A percentile compares a stretch with the other conserved stretches of the same genome.
phyloP scores from a whole-genome alignment of 1,140 invertebrate genomes.

The Danaus melanippus region DNA sequence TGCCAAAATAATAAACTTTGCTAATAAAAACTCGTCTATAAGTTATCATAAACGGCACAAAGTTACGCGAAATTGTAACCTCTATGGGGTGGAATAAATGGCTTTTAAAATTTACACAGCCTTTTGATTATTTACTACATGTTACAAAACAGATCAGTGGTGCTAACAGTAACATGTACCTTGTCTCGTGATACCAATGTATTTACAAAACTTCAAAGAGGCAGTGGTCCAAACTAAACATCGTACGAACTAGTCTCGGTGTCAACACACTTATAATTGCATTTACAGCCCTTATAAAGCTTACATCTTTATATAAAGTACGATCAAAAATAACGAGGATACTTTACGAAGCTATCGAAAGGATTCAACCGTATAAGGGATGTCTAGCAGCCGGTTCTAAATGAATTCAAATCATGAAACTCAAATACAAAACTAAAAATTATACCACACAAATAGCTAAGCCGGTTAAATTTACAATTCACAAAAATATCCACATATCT shows the following conservation, averaged over 20 bases:
- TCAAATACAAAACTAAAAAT: too few relatives aligned
- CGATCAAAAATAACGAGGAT: neutral
- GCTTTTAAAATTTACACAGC: constrained; percentile 67
- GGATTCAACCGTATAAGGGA: neutral
- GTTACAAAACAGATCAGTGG: constrained; percentile 67
- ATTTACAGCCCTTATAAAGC: constrained; percentile 5
- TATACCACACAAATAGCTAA: too few relatives aligned
- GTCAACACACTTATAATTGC: too few relatives aligned
- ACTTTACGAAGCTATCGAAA: neutral
- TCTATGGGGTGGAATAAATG: constrained; percentile 41
- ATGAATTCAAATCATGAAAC: too few relatives aligned
- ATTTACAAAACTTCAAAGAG: constrained; percentile 57
- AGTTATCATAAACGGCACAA: neutral
- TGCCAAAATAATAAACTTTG: constrained; percentile 1
- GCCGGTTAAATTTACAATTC: too few relatives aligned
- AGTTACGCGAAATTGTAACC: constrained; percentile 10
- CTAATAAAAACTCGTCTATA: neutral
- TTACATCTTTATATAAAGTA: constrained; percentile 2
- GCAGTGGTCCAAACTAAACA: constrained; percentile 45
- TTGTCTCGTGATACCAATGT: constrained; percentile 50
- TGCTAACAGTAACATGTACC: constrained; percentile 50
- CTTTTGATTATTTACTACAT: constrained; percentile 66
- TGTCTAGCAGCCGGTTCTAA: neutral
- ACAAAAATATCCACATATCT: neutral
- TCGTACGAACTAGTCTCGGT: constrained; percentile 13